Conservation (phyloP, 2,113 vertebrate genomes). For the Procavia capensis region DNA sequence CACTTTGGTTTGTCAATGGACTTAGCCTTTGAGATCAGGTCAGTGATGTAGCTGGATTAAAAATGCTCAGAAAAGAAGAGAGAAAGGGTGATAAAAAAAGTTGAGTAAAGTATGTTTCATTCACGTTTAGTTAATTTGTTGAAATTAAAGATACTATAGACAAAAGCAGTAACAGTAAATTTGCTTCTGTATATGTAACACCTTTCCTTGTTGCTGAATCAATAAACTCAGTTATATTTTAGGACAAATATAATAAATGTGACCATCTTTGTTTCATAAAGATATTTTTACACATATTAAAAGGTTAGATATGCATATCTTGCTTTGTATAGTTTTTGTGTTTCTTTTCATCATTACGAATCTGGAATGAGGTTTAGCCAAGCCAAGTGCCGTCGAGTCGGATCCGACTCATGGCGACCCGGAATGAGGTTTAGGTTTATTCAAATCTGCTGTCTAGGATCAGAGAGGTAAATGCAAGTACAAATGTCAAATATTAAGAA, state of each 20-base stretch:
- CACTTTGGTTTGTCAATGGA: background rate
- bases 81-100: background rate
- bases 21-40: background rate
- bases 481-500: background rate
- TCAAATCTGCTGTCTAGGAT: too few species aligned
- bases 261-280: background rate
- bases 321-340: background rate
- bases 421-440: background rate
- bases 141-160: background rate
- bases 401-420: too few species aligned
- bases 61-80: background rate
- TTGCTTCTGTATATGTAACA: fast-evolving
- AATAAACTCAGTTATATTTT: background rate
- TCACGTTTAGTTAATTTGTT: background rate
- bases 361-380: background rate
- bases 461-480: background rate
- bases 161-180: background rate
- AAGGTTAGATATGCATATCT: too few species aligned
- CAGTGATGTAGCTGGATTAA: background rate
- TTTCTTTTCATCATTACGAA: background rate
- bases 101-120: background rate
- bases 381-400: too few species aligned
- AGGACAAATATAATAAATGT: background rate
- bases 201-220: background rate
- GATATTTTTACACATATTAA: background rate